These are phyloP conservation scores for Drosophila limbata DNA, from an alignment of 2,888 invertebrate species.

Conservation along the genomic window DNA sequence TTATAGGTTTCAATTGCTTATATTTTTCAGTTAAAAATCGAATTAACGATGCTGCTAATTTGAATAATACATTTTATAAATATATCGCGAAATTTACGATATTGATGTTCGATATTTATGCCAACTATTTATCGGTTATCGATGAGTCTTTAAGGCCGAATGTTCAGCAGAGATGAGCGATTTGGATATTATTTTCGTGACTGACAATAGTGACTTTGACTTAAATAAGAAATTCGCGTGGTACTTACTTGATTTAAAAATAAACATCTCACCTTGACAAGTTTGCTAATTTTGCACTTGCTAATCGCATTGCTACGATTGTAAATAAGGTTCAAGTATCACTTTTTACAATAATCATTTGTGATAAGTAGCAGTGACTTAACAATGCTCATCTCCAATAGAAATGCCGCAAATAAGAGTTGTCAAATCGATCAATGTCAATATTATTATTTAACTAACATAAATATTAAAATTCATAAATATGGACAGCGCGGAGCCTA, in stretches of 20 bases:
- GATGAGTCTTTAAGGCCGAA: neutral
- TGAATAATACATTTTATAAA: slow-evolving; percentile 31
- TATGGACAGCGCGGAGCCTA: slow-evolving; percentile 38
- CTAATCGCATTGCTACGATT: too few relatives aligned
- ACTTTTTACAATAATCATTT: too few relatives aligned
- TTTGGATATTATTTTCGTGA: neutral
- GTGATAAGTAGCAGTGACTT: too few relatives aligned
- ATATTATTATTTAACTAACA: slow-evolving; percentile 8
- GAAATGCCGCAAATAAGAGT: slow-evolving; percentile 3
- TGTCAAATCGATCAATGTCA: slow-evolving; percentile 10
- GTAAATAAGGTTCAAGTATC: too few relatives aligned
- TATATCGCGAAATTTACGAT: slow-evolving; percentile 14
- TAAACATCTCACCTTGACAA: too few relatives aligned
- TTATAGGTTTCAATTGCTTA: neutral
- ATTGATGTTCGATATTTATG: neutral
- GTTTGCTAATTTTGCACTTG: too few relatives aligned
- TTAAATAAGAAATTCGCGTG: too few relatives aligned
- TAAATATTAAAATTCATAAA: slow-evolving; percentile 6
- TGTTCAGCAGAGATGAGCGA: neutral
- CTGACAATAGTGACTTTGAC: too few relatives aligned
- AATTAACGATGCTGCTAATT: slow-evolving; percentile 27
- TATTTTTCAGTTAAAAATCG: neutral
- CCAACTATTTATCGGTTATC: slow-evolving; percentile 15
- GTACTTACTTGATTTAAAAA: too few relatives aligned
- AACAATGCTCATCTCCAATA: neutral